Percentiles rank a stretch among this genome's conserved stretches.
phyloP scores from a whole-genome alignment of 1,140 invertebrate genomes.

The Atta texana region DNA sequence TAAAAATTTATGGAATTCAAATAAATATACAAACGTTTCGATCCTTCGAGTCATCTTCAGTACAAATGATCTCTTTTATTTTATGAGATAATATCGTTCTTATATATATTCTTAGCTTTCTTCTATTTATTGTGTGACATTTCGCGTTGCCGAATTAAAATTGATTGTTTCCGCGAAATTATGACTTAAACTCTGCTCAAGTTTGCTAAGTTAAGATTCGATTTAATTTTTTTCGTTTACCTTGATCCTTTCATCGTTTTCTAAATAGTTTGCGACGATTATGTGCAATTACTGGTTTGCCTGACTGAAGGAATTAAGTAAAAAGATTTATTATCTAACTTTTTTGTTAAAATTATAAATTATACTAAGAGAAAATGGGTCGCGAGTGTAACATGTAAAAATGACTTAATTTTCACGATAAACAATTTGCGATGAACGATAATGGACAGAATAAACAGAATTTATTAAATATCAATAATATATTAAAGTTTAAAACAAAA shows the following conservation, averaged over 20 bases:
- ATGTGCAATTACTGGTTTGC: background rate
- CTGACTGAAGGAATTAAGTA: slow-evolving; percentile 21
- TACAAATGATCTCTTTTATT: background rate
- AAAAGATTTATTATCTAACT: slow-evolving; percentile 14
- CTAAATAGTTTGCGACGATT: background rate
- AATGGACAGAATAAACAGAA: background rate
- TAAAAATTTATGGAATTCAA: too few species aligned
- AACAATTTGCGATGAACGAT: slow-evolving; percentile 4
- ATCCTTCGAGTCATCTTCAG: too few species aligned
- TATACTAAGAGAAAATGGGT: background rate
- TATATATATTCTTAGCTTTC: background rate
- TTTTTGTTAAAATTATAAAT: slow-evolving; percentile 1
- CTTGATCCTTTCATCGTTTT: slow-evolving; percentile 3
- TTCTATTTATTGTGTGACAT: background rate
- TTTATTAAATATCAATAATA: background rate
- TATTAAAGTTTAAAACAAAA: background rate
- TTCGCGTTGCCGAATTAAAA: background rate
- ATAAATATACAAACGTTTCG: too few species aligned
- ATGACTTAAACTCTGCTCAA: background rate
- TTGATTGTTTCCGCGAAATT: slow-evolving; percentile 5
- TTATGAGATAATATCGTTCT: background rate
- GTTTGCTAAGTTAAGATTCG: slow-evolving; percentile 1
- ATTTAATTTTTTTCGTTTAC: slow-evolving; percentile 9
- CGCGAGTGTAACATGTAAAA: background rate
- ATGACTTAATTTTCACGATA: background rate